Evolutionary conservation across 53 echinoderm and acorn worm species (phyloP), one percentile per base, ranked within the genome.

Genomic region (Holothuria scabra): DNA sequence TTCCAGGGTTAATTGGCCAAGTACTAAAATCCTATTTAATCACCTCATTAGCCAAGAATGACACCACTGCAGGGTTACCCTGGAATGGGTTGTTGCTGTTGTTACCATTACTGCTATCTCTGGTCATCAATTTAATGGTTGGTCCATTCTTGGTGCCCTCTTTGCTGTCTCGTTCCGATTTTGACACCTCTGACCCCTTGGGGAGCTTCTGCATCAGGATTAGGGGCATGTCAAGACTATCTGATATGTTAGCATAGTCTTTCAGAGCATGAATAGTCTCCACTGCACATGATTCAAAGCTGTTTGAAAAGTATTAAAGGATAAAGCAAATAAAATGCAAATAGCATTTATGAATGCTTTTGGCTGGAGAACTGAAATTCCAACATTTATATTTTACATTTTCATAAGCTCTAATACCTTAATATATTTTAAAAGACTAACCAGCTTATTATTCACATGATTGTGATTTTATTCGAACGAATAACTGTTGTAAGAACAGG

Each of bases 141-240:
- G 92, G 86, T 11, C 82, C 89, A 10, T 83, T 84, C 82, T 91
- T 91, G 23, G 60, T 60, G 10, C 83, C 83, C 1, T 84, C 90
- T 59, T 86, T 90, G 46, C 74, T 46, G n/a, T n/a, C 52, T 19
- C 63, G 46, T 14, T 60, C 70, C 5, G 60, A 62, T 28, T 64
- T 65, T 10, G 83, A 12, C 0, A 44, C 83, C 28, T 87, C 87
- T 21, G 32, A 63, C 64, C 32, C 13, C 82, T 81, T 81, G 18
- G 46, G n/a, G n/a, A 37, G 60, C 65, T 81, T 81, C 62, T 61
- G 64, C 38, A 12, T 64, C 82, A 81, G 62, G 63, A 81, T 81
- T 4, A 61, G 38, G 8, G 82, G 82, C 13, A 81, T 61, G 46
- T 81, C 82, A 33, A 23, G 41, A n/a, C 41, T 61, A 65, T 81